Conservation (phyloP, 2,797 vertebrate species). For the Leptodactylus fallax region DNA sequence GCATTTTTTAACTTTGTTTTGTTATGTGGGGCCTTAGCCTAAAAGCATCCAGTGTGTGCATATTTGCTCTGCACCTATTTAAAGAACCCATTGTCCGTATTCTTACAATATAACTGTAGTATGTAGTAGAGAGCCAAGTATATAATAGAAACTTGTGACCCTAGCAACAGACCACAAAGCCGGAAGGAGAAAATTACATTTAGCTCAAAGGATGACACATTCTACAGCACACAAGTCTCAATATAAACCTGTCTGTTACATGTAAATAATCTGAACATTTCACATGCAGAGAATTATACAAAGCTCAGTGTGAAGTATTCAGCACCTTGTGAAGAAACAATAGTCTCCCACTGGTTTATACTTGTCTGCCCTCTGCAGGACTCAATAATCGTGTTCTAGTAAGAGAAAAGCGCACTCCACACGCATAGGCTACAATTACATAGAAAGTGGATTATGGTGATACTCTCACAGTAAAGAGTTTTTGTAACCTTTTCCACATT, state of each 20-base stretch:
- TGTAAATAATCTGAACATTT: conserved; percentile 1
- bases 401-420: background rate
- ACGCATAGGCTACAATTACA: background rate
- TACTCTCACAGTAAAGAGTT: background rate
- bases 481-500: background rate
- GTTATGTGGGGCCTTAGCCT: too few relatives aligned
- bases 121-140: background rate
- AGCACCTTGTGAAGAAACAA: background rate
- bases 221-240: background rate
- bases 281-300: background rate
- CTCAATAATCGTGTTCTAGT: background rate
- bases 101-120: background rate
- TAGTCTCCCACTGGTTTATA: conserved; percentile 26
- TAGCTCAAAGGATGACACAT: background rate
- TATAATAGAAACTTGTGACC: background rate
- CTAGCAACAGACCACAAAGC: background rate
- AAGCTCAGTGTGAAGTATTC: background rate
- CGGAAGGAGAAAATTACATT: background rate
- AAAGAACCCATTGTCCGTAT: too few relatives aligned
- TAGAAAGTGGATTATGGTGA: background rate
- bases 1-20: too few relatives aligned
- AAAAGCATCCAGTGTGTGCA: too few relatives aligned
- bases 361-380: conserved; percentile 50
- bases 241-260: conserved; percentile 1
- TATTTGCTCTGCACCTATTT: too few relatives aligned